Evolutionary conservation across 2,113 vertebrate species (phyloP).

Genomic region (Mesembrinibis cayennensis): DNA sequence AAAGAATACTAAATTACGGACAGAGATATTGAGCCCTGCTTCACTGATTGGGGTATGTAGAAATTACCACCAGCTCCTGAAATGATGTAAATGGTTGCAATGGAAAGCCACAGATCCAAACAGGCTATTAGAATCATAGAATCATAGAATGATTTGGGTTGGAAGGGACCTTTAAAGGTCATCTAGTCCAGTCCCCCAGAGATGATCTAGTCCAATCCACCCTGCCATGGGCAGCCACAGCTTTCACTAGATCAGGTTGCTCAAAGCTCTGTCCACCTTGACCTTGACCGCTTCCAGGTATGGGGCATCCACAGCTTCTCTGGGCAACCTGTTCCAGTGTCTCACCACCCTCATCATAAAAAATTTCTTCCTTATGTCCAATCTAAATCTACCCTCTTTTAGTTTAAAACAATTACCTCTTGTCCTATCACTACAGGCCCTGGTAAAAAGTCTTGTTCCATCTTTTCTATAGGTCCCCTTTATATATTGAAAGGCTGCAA

Average conservation of each 20-base stretch:
- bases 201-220: not conserved
- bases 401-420: not conserved
- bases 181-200: not conserved
- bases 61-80: not conserved
- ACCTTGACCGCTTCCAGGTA: not conserved
- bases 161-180: not conserved
- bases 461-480: not conserved
- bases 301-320: not conserved
- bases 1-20: too few species aligned
- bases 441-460: not conserved
- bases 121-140: not conserved
- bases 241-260: not conserved
- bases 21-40: not conserved
- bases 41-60: not conserved
- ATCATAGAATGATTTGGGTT: not conserved
- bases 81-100: not conserved
- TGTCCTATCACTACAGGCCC: not conserved
- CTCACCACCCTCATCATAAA: fast-evolving
- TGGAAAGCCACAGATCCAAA: not conserved
- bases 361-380: not conserved
- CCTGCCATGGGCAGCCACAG: not conserved
- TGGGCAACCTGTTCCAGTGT: not conserved
- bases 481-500: not conserved
- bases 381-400: not conserved
- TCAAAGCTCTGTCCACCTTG: not conserved